Evolutionary conservation across 2,797 vertebrate species (phyloP), one percentile per base, ranked within the genome.

Genomic region (Lindbergichthys nudifrons): DNA sequence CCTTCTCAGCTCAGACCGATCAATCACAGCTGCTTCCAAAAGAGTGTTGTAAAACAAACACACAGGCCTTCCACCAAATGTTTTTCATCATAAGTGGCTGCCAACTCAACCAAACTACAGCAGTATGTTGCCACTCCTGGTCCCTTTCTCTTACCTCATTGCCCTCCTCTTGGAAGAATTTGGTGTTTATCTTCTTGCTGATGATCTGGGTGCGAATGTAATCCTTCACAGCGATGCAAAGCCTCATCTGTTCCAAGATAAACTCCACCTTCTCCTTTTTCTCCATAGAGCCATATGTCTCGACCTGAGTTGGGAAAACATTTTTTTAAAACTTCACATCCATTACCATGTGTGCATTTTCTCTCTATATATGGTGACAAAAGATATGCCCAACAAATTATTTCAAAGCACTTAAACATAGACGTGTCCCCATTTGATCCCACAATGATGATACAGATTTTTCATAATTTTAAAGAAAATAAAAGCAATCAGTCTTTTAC

Each of bases 171-270:
- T 97, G 95, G 88, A 99, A 99, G 92, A 99, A 98, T 76, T 99
- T 99, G 75, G 98, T 99, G 88, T 97, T 99, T 57, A 99, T 99
- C 94, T 99, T 99, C 95, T 99, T 99, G 95, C 98, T 99, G 92
- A 99, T 99, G 91, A 99, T 99, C 84, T 99, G 98, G 53, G 97
- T 98, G 23, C 98, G 96, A 82, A 99, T 97, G 77, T 99, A 98
- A 90, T 99, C 98, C 84, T 99, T 99, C 48, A 99, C 97, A n/a
- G 98, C 98, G 39, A 99, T 92, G 88, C 98, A 99, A 79, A 99
- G 96, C 85, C 98, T 96, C 98, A 99, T 99, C 87, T 99, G 98
- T 84, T 99, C 98, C 92, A 99, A 88, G 85, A 99, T 99, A 79
- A 99, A 99, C 81, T 99, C 98, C 66, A 95, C 97, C 78, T 98